phyloP scores from a whole-genome alignment of 2,113 vertebrate species.

The Nothocercus nigrocapillus region DNA sequence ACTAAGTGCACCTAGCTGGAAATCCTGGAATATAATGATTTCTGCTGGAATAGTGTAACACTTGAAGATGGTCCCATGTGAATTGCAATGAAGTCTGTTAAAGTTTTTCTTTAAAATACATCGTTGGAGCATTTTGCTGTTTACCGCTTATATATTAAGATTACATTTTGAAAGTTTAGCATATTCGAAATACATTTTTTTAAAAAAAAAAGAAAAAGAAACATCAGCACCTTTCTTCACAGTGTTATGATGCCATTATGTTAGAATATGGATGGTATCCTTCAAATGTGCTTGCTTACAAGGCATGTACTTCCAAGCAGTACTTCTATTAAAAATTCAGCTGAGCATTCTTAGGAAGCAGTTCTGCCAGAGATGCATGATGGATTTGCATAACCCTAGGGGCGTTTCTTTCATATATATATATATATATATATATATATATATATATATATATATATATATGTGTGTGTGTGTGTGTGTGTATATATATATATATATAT shows the following conservation, averaged over 20 bases:
- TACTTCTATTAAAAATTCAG: conserved; percentile 7
- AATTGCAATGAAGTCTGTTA: neutral
- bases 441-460: no score
- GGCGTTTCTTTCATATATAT: neutral
- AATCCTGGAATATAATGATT: neutral
- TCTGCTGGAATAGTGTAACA: neutral
- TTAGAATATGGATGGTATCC: conserved; percentile 4
- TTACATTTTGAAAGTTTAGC: neutral
- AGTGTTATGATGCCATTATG: neutral
- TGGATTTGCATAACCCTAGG: conserved; percentile 29
- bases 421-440: neutral
- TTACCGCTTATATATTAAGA: neutral
- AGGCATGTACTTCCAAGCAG: conserved; percentile 29
- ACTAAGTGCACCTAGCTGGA: neutral
- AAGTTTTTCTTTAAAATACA: neutral
- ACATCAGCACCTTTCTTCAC: neutral
- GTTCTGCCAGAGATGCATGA: conserved; percentile 15
- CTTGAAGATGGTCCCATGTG: neutral
- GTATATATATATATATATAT: neutral
- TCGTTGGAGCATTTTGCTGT: neutral
- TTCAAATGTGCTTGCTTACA: conserved; percentile 19
- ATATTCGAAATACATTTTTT: neutral
- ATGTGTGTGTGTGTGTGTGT: no score
- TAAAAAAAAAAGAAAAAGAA: neutral
- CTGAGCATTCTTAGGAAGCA: conserved; percentile 6